Conservation (phyloP, 2,888 invertebrate species). For the Rhaphigaster nebulosa region DNA sequence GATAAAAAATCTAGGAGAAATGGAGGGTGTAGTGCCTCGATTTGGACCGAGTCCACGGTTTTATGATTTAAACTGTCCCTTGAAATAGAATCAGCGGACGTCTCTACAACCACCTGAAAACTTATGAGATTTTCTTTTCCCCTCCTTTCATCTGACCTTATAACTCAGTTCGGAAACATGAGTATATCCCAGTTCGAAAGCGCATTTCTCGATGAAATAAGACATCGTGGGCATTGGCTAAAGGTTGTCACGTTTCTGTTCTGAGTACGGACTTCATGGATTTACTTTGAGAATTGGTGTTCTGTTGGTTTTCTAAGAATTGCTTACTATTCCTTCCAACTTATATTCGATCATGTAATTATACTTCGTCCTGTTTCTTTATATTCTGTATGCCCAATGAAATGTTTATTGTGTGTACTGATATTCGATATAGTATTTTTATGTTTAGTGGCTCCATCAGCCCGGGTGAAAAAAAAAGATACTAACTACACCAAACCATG, state of each 20-base stretch:
- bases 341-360: background rate
- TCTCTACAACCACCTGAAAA: slow-evolving; percentile 16
- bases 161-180: slow-evolving; percentile 14
- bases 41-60: slow-evolving; percentile 28
- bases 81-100: slow-evolving; percentile 25
- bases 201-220: slow-evolving; percentile 24
- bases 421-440: too few species aligned
- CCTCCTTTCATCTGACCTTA: background rate
- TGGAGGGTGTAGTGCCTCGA: slow-evolving; percentile 2
- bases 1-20: slow-evolving; percentile 22
- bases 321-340: background rate
- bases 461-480: too few species aligned
- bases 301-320: background rate
- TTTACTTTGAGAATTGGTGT: slow-evolving; percentile 6
- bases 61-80: slow-evolving; percentile 37
- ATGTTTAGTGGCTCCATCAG: too few species aligned
- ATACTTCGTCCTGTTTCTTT: background rate
- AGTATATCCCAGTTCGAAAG: background rate
- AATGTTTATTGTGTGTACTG: too few species aligned
- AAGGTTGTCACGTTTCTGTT: slow-evolving; percentile 35
- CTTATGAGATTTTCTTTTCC: background rate
- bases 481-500: too few species aligned
- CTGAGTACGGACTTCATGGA: slow-evolving; percentile 13
- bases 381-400: background rate
- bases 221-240: background rate